Percentiles rank a stretch among this genome's conserved stretches.
Evolutionary conservation across 2,888 invertebrate species (phyloP).

Genomic region (Aproaerema taeniolella): DNA sequence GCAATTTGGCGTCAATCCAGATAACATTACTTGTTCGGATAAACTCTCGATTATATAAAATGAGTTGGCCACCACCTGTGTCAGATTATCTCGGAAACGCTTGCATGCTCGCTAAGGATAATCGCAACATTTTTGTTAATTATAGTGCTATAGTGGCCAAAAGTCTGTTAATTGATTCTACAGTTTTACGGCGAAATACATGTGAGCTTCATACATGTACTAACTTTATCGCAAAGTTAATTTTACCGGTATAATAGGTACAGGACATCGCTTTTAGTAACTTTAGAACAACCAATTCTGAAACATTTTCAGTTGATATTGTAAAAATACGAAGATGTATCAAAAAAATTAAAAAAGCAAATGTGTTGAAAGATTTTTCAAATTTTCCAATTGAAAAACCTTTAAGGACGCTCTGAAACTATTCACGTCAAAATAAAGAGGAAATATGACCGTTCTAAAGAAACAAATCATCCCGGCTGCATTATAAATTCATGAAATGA

Average conservation of each 20-base stretch:
- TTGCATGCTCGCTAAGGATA: neutral
- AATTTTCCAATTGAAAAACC: too few species aligned
- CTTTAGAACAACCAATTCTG: too few species aligned
- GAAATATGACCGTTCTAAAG: too few species aligned
- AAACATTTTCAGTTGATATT: too few species aligned
- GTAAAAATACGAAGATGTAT: neutral
- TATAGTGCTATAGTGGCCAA: neutral
- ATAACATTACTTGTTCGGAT: constrained; percentile 46
- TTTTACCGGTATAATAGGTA: too few species aligned
- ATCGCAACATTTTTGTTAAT: neutral
- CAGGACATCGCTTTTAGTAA: too few species aligned
- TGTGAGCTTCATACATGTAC: too few species aligned
- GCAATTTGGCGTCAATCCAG: constrained; percentile 38
- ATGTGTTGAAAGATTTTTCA: neutral
- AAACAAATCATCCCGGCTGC: neutral
- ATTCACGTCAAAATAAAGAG: too few species aligned
- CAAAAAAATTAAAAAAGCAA: neutral
- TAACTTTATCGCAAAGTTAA: too few species aligned
- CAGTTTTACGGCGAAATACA: too few species aligned
- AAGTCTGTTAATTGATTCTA: neutral
- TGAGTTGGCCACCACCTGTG: constrained; percentile 39
- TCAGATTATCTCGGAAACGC: constrained; percentile 24
- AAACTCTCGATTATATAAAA: constrained; percentile 35
- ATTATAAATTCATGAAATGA: neutral
- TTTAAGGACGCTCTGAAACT: too few species aligned